These are phyloP conservation scores for Lordiphosa stackelbergi DNA, from an alignment of 1,140 invertebrate genomes.

Conservation along the genomic window DNA sequence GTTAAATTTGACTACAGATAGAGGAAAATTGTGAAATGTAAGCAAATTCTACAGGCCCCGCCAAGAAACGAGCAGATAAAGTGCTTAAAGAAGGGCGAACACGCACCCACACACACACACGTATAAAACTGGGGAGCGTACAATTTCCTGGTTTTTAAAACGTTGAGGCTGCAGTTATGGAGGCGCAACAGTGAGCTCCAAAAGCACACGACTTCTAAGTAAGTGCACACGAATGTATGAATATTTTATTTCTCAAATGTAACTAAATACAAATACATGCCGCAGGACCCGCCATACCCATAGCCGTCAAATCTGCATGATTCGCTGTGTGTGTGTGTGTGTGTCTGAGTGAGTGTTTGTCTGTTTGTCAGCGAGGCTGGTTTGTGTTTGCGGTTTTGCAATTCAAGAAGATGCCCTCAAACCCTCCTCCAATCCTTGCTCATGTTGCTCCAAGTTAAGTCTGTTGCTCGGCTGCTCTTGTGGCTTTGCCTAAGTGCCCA, in stretches of 20 bases:
- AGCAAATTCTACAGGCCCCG: slow-evolving; percentile 47
- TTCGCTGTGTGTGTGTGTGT: slow-evolving; percentile 39
- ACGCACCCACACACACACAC: background rate
- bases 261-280: slow-evolving; percentile 55
- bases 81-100: slow-evolving; percentile 2
- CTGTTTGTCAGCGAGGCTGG: slow-evolving; percentile 15
- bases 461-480: slow-evolving; percentile 29
- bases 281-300: slow-evolving; percentile 41
- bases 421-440: slow-evolving; percentile 2
- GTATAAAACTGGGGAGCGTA: background rate
- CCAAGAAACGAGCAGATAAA: slow-evolving; percentile 19
- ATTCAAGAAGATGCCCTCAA: slow-evolving; percentile 41
- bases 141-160: slow-evolving; percentile 49
- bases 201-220: slow-evolving; percentile 46
- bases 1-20: slow-evolving; percentile 19
- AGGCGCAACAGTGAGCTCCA: slow-evolving; percentile 35
- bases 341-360: slow-evolving; percentile 7
- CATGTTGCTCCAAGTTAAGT: slow-evolving; percentile 14
- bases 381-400: slow-evolving; percentile 61
- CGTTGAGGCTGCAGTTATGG: slow-evolving; percentile 12
- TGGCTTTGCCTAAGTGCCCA: slow-evolving; percentile 45
- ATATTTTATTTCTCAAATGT: slow-evolving; percentile 70
- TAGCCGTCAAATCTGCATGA: slow-evolving; percentile 48
- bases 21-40: slow-evolving; percentile 58
- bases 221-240: slow-evolving; percentile 67